phyloP scores from a whole-genome alignment of 1,140 invertebrate genomes.

The Drosophila rhopaloa region DNA sequence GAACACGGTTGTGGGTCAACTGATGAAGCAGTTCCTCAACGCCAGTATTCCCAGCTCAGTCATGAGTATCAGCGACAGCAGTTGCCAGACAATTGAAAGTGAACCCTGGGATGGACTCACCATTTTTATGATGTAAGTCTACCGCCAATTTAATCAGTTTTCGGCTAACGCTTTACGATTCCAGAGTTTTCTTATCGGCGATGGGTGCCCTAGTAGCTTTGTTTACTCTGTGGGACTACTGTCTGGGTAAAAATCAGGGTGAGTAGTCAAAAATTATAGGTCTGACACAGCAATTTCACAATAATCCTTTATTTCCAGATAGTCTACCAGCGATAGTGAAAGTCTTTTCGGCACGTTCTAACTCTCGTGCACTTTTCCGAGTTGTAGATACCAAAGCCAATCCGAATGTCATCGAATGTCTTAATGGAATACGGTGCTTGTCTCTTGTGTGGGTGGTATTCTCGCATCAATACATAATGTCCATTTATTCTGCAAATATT shows the following conservation, averaged over 20 bases:
- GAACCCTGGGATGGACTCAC: slow-evolving; percentile 41
- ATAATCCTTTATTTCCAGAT: slow-evolving; percentile 23
- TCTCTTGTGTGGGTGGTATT: slow-evolving; percentile 88
- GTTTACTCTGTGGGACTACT: slow-evolving; percentile 55
- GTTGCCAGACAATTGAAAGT: slow-evolving; percentile 23
- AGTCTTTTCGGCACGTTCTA: slow-evolving; percentile 51
- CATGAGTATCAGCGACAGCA: slow-evolving; percentile 10
- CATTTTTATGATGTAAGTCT: slow-evolving; percentile 59
- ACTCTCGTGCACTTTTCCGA: slow-evolving; percentile 48
- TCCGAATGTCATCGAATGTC: slow-evolving; percentile 80
- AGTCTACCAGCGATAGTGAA: slow-evolving; percentile 30
- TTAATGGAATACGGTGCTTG: slow-evolving; percentile 87
- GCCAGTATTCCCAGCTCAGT: neutral
- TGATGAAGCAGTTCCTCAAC: slow-evolving; percentile 12
- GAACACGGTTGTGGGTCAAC: slow-evolving; percentile 2
- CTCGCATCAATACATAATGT: slow-evolving; percentile 85
- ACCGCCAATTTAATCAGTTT: neutral
- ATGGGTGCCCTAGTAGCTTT: slow-evolving; percentile 15
- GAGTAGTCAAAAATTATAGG: slow-evolving; percentile 2
- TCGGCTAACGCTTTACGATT: neutral
- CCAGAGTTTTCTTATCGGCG: slow-evolving; percentile 43
- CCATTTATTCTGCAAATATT: slow-evolving; percentile 45
- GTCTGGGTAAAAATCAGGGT: slow-evolving; percentile 43
- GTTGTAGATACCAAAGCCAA: slow-evolving; percentile 23
- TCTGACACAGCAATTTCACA: neutral